phyloP scores from a whole-genome alignment of 2,888 invertebrate genomes.

The Torymus tubicola region DNA sequence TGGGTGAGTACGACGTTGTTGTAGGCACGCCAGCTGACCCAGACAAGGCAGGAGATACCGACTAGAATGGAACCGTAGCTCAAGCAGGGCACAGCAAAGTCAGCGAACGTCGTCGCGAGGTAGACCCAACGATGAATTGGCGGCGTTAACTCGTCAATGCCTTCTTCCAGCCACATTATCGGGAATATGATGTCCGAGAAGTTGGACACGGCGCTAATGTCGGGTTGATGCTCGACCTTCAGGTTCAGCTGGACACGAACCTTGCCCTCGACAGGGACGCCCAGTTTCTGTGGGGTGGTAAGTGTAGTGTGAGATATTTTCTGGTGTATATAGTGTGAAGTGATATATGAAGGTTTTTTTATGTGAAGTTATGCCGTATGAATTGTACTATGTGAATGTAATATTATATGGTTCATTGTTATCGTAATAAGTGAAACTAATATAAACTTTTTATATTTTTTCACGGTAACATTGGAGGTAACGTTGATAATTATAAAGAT shows the following conservation, averaged over 20 bases:
- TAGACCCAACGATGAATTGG: constrained; percentile 90
- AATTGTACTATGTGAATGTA: no score
- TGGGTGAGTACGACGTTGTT: constrained; percentile 85
- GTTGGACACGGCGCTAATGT: constrained; percentile 84
- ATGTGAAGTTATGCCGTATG: no score
- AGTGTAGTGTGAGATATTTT: no score
- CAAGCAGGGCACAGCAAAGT: constrained; percentile 83
- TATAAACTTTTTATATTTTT: no score
- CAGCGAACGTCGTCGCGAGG: constrained; percentile 87
- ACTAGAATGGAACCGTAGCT: constrained; percentile 85
- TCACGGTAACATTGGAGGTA: no score
- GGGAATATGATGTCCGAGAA: constrained; percentile 90
- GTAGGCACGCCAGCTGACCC: constrained; percentile 85
- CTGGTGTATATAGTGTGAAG: no score
- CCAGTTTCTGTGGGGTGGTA: constrained; percentile 83
- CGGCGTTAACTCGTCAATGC: constrained; percentile 87
- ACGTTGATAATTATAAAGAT: background rate
- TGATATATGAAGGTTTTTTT: no score
- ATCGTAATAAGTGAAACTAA: no score
- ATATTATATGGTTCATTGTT: no score
- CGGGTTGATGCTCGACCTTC: constrained; percentile 85
- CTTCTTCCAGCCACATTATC: constrained; percentile 94
- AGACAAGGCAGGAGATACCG: constrained; percentile 82
- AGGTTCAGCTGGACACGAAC: constrained; percentile 89
- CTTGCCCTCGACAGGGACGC: constrained; percentile 89